phyloP scores from a whole-genome alignment of 2,888 invertebrate genomes.

The Mesorhabditis sp. region DNA sequence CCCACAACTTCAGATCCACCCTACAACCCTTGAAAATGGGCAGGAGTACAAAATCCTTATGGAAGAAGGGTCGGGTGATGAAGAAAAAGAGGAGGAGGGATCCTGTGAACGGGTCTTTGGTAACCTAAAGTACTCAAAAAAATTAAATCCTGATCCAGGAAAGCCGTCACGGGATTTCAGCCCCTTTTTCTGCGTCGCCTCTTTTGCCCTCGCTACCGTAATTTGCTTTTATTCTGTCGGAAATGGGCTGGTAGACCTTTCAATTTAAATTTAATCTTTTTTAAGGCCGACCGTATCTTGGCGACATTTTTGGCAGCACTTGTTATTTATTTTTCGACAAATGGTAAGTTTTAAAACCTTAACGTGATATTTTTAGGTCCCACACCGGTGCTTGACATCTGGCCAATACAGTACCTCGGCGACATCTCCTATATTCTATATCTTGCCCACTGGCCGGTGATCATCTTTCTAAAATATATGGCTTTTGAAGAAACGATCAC shows the following conservation, averaged over 20 bases:
- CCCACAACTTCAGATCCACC: background rate
- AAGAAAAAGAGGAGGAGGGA: background rate
- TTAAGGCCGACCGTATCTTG: background rate
- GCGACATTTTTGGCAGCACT: background rate
- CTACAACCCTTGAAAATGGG: background rate
- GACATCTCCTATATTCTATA: background rate
- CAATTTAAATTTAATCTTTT: background rate
- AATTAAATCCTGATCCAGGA: background rate
- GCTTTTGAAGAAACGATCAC: background rate
- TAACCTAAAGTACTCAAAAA: too few species aligned
- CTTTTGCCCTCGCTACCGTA: background rate
- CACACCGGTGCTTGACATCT: background rate
- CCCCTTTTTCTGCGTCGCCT: background rate
- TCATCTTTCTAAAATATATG: background rate
- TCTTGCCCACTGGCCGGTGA: conserved; percentile 5
- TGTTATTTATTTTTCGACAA: conserved; percentile 4
- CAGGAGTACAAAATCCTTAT: conserved; percentile 1
- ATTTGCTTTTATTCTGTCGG: too few species aligned
- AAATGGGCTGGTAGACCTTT: background rate
- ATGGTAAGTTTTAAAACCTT: background rate
- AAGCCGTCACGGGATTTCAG: background rate
- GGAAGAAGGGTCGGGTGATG: background rate
- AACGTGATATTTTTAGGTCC: background rate
- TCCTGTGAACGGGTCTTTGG: background rate
- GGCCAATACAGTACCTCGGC: background rate